Conservation (phyloP, 2,888 invertebrate genomes). For the Hemicrepidius hirtus region DNA sequence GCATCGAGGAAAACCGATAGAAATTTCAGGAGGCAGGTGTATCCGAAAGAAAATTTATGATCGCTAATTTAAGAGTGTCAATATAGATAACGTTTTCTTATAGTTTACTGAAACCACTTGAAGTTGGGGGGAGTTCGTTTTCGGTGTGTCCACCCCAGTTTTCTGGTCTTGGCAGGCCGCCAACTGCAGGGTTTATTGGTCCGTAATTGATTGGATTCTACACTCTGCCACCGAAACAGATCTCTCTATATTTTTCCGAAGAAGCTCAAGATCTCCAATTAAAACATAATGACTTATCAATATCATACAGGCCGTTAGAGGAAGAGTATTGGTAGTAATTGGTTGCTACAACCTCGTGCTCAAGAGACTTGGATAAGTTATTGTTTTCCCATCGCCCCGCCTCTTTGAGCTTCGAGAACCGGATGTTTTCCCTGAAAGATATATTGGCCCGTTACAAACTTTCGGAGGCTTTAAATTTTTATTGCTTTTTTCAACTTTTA, state of each 20-base stretch:
- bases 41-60: not conserved
- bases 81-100: slow-evolving; percentile 33
- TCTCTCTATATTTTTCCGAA: slow-evolving; percentile 41
- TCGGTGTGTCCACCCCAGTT: slow-evolving; percentile 34
- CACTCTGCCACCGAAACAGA: slow-evolving; percentile 42
- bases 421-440: slow-evolving; percentile 40
- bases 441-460: slow-evolving; percentile 29
- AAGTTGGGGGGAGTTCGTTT: slow-evolving; percentile 38
- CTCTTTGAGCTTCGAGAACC: slow-evolving; percentile 27
- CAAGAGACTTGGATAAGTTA: slow-evolving; percentile 16
- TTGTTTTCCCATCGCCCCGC: slow-evolving; percentile 17
- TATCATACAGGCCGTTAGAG: slow-evolving; percentile 44
- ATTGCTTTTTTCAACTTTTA: slow-evolving; percentile 42
- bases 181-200: slow-evolving; percentile 50
- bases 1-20: not conserved
- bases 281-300: slow-evolving; percentile 54
- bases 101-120: slow-evolving; percentile 28
- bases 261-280: slow-evolving; percentile 45
- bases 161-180: slow-evolving; percentile 40
- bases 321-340: slow-evolving; percentile 42
- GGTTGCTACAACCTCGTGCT: slow-evolving; percentile 30
- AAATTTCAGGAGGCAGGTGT: not conserved
- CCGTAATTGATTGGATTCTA: slow-evolving; percentile 51
- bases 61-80: slow-evolving; percentile 27
- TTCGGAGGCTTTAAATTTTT: slow-evolving; percentile 36